Evolutionary conservation across 1,140 invertebrate genomes (phyloP).

Genomic region (Heterodera carotae): DNA sequence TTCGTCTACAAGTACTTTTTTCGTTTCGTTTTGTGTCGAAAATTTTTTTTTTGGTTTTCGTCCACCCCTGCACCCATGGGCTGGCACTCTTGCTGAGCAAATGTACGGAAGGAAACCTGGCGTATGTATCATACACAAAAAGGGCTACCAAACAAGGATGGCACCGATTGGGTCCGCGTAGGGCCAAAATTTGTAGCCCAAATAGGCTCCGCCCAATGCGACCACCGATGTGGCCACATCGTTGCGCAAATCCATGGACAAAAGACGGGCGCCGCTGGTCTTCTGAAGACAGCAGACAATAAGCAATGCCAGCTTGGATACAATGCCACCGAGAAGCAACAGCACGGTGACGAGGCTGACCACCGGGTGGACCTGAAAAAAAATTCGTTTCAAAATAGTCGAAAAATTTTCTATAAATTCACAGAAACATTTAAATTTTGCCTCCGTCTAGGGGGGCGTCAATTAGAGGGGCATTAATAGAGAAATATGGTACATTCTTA

Average conservation of each 20-base stretch:
- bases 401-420: not conserved
- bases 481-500: too few relatives aligned
- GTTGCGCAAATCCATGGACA: conserved; percentile 52
- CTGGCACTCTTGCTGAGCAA: too few relatives aligned
- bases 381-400: conserved; percentile 6
- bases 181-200: conserved; percentile 49
- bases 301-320: conserved; percentile 43
- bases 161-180: conserved; percentile 54
- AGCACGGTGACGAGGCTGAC: conserved; percentile 44
- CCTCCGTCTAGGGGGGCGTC: too few relatives aligned
- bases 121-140: too few relatives aligned
- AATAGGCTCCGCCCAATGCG: conserved; percentile 43
- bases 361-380: conserved; percentile 51
- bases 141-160: conserved; percentile 53
- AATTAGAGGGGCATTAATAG: too few relatives aligned
- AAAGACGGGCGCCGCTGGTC: conserved; percentile 28
- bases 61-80: too few relatives aligned
- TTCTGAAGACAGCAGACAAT: conserved; percentile 48
- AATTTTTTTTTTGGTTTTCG: too few relatives aligned
- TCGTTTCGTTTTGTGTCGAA: too few relatives aligned
- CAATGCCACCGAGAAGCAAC: conserved; percentile 46
- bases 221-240: conserved; percentile 53
- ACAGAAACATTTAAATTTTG: too few relatives aligned
- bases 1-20: too few relatives aligned
- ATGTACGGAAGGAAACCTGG: too few relatives aligned